Conservation (phyloP, 2,113 vertebrate species). For the Noturus placidus region DNA sequence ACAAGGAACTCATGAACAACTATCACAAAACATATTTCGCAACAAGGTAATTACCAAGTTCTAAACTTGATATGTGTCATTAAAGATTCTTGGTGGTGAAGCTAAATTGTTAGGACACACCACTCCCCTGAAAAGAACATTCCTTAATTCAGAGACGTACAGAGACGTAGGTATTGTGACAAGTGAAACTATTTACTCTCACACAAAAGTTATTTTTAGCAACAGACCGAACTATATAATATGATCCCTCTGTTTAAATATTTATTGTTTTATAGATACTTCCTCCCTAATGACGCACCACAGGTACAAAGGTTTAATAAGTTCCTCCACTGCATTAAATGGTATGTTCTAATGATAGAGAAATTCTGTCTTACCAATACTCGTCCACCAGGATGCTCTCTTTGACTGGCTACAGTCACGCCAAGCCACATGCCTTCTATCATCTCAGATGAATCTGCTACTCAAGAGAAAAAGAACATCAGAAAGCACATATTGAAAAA, state of each 20-base stretch:
- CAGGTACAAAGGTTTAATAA: neutral
- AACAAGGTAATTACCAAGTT: neutral
- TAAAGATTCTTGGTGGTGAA: conserved; percentile 1
- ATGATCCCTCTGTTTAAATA: neutral
- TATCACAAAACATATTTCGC: neutral
- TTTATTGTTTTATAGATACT: neutral
- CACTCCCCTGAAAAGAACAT: neutral
- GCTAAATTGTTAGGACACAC: neutral
- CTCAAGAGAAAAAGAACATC: conserved; percentile 18
- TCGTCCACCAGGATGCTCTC: conserved; percentile 62
- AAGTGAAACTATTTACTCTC: neutral
- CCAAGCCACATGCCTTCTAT: conserved; percentile 97
- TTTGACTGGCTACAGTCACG: conserved; percentile 89
- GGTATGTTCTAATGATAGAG: neutral
- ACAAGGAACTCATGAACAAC: no score
- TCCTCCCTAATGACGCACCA: neutral
- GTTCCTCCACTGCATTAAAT: neutral
- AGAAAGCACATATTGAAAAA: neutral
- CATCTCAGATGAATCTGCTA: conserved; percentile 77
- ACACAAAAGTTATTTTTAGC: neutral
- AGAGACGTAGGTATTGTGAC: no score
- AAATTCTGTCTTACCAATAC: conserved; percentile 81
- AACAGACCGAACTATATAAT: neutral
- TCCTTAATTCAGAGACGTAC: neutral
- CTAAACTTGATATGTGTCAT: neutral